A percentile compares a stretch with the other conserved stretches of the same genome.
These are phyloP conservation scores for Tinea pellionella DNA, from an alignment of 2,888 invertebrate species.

Conservation along the genomic window DNA sequence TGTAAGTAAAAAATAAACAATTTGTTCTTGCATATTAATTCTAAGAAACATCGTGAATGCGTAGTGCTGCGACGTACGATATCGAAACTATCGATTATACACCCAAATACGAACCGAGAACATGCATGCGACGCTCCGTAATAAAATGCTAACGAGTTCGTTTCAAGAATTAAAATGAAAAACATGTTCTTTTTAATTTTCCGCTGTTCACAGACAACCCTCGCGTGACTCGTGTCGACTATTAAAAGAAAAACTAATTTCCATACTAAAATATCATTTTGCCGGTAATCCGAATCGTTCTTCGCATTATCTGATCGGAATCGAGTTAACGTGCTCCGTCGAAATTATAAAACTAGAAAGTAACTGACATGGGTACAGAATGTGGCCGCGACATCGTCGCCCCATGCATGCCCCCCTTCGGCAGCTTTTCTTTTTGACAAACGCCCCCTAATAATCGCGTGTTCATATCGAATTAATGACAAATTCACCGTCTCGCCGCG, in stretches of 20 bases:
- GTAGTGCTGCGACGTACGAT: background rate
- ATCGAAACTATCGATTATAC: background rate
- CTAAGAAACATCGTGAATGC: background rate
- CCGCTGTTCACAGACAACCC: constrained; percentile 21
- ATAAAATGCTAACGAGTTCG: constrained; percentile 41
- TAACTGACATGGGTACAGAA: constrained; percentile 14
- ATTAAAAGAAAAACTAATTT: constrained; percentile 65
- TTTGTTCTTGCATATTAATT: too few relatives aligned
- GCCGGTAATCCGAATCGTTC: constrained; percentile 34
- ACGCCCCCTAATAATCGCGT: constrained; percentile 60
- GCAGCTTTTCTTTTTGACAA: constrained; percentile 50
- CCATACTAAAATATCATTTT: constrained; percentile 58
- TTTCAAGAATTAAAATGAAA: constrained; percentile 30
- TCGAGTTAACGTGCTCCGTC: constrained; percentile 57
- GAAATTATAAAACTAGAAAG: constrained; percentile 63
- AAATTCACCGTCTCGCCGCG: constrained; percentile 50
- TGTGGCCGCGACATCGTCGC: constrained; percentile 46
- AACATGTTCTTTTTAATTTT: constrained; percentile 34
- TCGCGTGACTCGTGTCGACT: constrained; percentile 54
- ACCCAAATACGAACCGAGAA: constrained; percentile 16
- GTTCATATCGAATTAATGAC: constrained; percentile 59
- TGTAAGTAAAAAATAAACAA: constrained; percentile 77
- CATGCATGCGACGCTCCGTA: constrained; percentile 17
- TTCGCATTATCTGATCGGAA: constrained; percentile 55
- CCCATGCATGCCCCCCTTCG: constrained; percentile 35